Base-by-base conservation (phyloP, 2,888 invertebrate species). In the Tigriopus californicus region DNA sequence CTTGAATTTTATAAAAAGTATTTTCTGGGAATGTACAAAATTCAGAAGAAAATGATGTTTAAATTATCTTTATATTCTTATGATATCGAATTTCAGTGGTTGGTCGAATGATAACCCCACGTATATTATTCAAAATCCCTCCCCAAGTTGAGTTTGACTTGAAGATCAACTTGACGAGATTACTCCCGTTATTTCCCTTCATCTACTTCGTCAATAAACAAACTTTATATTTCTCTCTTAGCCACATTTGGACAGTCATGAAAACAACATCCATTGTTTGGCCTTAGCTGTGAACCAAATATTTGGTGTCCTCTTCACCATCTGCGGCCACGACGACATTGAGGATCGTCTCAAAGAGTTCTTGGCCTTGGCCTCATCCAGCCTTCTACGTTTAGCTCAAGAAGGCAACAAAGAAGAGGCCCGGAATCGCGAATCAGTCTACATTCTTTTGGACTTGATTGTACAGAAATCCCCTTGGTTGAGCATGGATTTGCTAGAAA, bases 241-340 rank as follows among this genome's bases (percentile, higher is more conserved):
- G 61, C 85, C 89, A 0, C 85, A 87, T 1, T 74, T 86, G 61
- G 84, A 87, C 74, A 94, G 92, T 0, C 95, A 98, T 70, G 82
- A 89, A n/a, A 98, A 99, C 73, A 99, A 99, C 71, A 91, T 90
- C 62, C 98, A 99, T 71, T 98, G 98, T 69, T 85, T 99, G 78
- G 92, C 97, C 1, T 81, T 89, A 49, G 94, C 95, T 0, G 86
- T 97, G 44, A 94, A 92, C 69, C 86, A 88, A 66, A 87, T 95
- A 63, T 95, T 95, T 67, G 94, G 92, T 18, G 95, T 97, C 1
- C 73, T 98, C 58, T 98, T 99, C 68, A 90, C 92, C 1, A 86
- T 95, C 65, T 91, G 94, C 68, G 91, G 89, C 0, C 87, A 88
- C 69, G 89, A 87, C 25, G 98, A 99, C 69, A 91, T 95, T 63